These are phyloP conservation scores for Knipowitschia caucasica DNA, from an alignment of 2,797 vertebrate species.

Conservation along the genomic window DNA sequence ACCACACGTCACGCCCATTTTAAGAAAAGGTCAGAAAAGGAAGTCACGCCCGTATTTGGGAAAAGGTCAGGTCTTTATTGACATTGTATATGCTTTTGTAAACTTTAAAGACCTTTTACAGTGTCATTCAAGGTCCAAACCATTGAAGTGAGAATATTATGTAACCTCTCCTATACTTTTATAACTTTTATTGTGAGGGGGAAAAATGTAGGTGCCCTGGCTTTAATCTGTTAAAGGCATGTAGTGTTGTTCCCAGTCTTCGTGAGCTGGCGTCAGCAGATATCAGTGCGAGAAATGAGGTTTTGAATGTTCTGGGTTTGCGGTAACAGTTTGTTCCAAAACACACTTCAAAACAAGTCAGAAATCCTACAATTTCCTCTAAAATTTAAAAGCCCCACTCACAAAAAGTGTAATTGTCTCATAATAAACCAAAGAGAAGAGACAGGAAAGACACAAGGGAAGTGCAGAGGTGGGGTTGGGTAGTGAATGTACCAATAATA, in stretches of 20 bases:
- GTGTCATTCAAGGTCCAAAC: not conserved
- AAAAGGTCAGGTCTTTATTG: not conserved
- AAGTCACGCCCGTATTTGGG: not conserved
- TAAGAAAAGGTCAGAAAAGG: not conserved
- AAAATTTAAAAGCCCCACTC: no score
- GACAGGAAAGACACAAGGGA: not conserved
- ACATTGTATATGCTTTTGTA: not conserved
- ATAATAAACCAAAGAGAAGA: not conserved
- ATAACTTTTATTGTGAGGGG: no score
- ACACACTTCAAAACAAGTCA: not conserved
- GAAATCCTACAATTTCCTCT: not conserved
- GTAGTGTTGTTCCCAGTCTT: not conserved
- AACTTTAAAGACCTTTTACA: not conserved
- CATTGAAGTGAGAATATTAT: no score
- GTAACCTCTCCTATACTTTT: no score
- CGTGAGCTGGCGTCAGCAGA: no score
- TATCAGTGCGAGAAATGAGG: not conserved
- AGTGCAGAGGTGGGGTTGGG: not conserved
- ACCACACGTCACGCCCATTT: not conserved
- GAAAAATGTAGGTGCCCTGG: no score
- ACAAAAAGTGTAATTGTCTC: not conserved
- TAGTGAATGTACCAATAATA: not conserved
- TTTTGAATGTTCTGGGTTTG: slow-evolving; percentile 3
- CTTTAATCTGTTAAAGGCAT: not conserved
- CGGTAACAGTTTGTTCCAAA: not conserved